Evolutionary conservation across 1,140 invertebrate genomes (phyloP).

Genomic region (Pentalonia nigronervosa): DNA sequence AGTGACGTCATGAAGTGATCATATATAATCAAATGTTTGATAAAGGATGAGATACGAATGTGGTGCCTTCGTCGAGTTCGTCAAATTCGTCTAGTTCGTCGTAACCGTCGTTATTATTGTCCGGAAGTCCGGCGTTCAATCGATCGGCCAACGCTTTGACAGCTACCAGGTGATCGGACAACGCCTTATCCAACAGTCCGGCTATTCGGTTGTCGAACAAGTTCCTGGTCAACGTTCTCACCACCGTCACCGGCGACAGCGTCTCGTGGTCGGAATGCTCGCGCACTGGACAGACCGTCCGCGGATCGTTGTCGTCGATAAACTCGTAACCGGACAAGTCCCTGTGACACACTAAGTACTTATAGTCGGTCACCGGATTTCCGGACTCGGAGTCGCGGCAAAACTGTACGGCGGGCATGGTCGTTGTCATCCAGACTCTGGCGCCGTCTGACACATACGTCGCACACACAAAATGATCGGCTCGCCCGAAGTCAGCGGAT

Average conservation of each 20-base stretch:
- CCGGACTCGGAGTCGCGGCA: not conserved
- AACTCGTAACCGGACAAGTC: conserved; percentile 29
- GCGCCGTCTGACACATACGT: not conserved
- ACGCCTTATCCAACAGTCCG: not conserved
- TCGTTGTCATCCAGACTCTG: not conserved
- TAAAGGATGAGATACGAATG: not conserved
- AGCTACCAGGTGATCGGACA: not conserved
- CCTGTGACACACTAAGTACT: not conserved
- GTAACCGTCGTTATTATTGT: no score
- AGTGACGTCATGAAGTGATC: no score
- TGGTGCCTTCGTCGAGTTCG: not conserved
- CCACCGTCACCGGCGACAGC: not conserved
- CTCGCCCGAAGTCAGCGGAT: not conserved
- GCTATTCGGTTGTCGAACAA: not conserved
- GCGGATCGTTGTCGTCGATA: not conserved
- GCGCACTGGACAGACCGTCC: not conserved
- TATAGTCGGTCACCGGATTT: not conserved
- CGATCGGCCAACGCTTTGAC: not conserved
- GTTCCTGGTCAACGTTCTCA: not conserved
- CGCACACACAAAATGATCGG: not conserved
- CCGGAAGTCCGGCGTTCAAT: not conserved
- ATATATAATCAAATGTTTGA: not conserved
- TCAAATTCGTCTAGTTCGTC: not conserved
- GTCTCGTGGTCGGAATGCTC: not conserved
- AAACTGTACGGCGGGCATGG: not conserved